Evolutionary conservation across 2,113 vertebrate genomes (phyloP).

Genomic region (Nothocercus julius): DNA sequence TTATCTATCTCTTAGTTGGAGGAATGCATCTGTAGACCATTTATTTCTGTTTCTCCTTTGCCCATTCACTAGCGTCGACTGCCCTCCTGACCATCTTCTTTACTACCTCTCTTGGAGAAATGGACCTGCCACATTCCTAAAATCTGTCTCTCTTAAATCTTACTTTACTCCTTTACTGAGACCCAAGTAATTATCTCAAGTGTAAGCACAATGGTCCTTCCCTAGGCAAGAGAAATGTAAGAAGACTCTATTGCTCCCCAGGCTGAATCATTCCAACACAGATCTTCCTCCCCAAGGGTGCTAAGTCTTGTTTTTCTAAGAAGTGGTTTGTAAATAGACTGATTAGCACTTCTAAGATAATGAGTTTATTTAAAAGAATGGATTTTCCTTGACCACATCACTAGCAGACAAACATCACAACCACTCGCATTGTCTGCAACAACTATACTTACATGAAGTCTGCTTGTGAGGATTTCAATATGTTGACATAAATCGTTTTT

Average conservation of each 20-base stretch:
- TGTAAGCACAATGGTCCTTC: not conserved
- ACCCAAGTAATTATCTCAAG: too few relatives aligned
- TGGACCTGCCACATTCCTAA: not conserved
- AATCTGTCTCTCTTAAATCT: not conserved
- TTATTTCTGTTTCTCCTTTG: not conserved
- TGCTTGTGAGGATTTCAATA: not conserved
- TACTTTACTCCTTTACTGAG: not conserved
- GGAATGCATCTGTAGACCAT: not conserved
- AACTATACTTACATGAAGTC: not conserved
- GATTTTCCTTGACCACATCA: not conserved
- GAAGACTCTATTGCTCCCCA: too few relatives aligned
- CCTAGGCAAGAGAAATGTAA: not conserved
- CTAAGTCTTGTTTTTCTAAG: not conserved
- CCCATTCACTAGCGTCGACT: not conserved
- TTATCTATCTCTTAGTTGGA: too few relatives aligned
- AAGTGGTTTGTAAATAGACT: not conserved
- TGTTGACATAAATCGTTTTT: not conserved
- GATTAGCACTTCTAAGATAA: not conserved
- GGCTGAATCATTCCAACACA: not conserved
- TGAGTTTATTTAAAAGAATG: not conserved
- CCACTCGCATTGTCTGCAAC: not conserved
- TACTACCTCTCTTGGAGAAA: not conserved
- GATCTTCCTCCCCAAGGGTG: not conserved
- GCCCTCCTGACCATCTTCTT: not conserved
- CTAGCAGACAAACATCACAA: not conserved